phyloP scores from a whole-genome alignment of 1,140 invertebrate genomes.

The Drosophila pseudoananassae region DNA sequence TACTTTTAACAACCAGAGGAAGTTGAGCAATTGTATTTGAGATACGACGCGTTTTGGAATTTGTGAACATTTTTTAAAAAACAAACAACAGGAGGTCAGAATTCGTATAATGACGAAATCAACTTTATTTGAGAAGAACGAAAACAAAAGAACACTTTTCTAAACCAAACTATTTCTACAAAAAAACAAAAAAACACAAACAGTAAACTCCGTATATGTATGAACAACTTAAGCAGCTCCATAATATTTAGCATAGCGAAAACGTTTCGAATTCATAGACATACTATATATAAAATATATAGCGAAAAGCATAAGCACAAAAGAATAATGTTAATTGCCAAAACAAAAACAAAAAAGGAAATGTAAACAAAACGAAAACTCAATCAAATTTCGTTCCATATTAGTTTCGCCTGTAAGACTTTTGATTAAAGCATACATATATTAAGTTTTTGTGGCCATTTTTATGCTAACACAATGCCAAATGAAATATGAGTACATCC shows the following conservation, averaged over 20 bases:
- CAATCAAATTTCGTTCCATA: conserved; percentile 50
- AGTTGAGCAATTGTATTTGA: conserved; percentile 64
- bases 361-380: conserved; percentile 38
- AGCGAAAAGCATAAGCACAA: conserved; percentile 55
- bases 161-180: conserved; percentile 58
- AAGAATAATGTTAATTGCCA: conserved; percentile 64
- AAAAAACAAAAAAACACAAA: conserved; percentile 18
- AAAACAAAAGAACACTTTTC: conserved; percentile 48
- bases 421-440: conserved; percentile 10
- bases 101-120: conserved; percentile 24
- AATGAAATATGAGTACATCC: conserved; percentile 39
- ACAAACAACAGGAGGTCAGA: conserved; percentile 27
- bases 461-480: conserved; percentile 49
- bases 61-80: conserved; percentile 40
- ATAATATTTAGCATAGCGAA: conserved; percentile 52
- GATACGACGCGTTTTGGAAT: conserved; percentile 41
- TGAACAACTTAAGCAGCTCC: conserved; percentile 38
- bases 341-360: conserved; percentile 19
- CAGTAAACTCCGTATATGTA: conserved; percentile 34
- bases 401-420: conserved; percentile 27
- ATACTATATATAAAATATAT: conserved; percentile 47
- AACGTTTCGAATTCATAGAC: conserved; percentile 57
- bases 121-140: conserved; percentile 58
- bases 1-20: conserved; percentile 60
- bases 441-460: conserved; percentile 44